Conservation (phyloP, 2,113 vertebrate species). For the Catharus minimus region DNA sequence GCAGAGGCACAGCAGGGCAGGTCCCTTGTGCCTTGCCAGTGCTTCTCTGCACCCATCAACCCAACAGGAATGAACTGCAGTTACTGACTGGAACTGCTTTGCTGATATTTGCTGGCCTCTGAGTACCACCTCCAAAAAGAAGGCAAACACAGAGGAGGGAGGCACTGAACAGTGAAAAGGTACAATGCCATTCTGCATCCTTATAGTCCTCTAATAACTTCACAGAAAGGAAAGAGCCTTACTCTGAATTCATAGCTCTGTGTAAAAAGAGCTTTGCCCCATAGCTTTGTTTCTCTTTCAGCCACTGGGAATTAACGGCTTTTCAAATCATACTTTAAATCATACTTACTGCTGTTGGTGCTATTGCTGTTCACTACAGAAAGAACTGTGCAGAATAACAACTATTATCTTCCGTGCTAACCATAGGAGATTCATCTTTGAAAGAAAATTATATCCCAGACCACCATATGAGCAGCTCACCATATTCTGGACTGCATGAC, state of each 20-base stretch:
- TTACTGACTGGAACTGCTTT: background rate
- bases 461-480: background rate
- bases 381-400: background rate
- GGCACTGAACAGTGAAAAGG: background rate
- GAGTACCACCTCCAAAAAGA: background rate
- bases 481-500: fast-evolving
- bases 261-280: background rate
- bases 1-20: background rate
- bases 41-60: background rate
- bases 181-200: background rate
- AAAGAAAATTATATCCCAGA: background rate
- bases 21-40: background rate
- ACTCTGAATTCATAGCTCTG: background rate
- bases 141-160: background rate
- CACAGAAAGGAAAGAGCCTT: background rate
- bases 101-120: background rate
- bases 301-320: background rate
- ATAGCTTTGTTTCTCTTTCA: background rate
- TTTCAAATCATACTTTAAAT: background rate
- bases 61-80: background rate
- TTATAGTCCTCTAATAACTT: background rate
- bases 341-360: background rate
- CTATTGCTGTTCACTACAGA: background rate
- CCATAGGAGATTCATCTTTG: background rate
- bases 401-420: background rate